Base-by-base conservation (phyloP, 2,888 invertebrate genomes). In the Lacanobia oleracea region DNA sequence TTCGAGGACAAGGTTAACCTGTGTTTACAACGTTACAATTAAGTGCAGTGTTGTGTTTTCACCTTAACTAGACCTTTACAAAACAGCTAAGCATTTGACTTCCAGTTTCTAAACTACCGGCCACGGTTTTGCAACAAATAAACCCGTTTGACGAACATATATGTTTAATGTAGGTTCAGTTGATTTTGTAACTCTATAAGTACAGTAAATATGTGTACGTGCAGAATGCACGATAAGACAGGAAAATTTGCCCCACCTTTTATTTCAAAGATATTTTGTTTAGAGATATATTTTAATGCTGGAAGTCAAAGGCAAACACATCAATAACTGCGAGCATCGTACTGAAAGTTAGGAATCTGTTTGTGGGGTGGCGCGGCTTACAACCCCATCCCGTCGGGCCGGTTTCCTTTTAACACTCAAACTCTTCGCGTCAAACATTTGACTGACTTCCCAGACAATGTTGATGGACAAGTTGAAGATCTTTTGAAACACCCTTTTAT, bases 61-160 rank as follows among this genome's bases (percentile, higher is more conserved):
- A 50, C 72, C 40, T 48, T 66, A 78, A 82, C 72, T 64, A 67
- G 66, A 68, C 67, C 51, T 82, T 63, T 67, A 40, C 76, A 56
- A 73, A 82, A 68, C 69, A 53, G 51, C 40, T 66, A 53, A 10
- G 33, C 62, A 63, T 64, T 63, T 61, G 60, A 63, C 67, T 74
- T 77, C 77, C 74, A 83, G 77, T 85, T 81, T 81, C 74, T 74
- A 74, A 74, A 66, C 70, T 75, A 77, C 74, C 67, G 60, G 72
- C 65, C 64, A 64, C 53, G 16, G 63, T 86, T 72, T 86, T 76
- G 85, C 81, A 85, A 81, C 43, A 45, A 65, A 73, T 59, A 77
- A 84, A 84, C 85, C 65, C 43, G 82, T 84, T 86, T 72, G 59
- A 65, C 51, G 62, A 57, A 77, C 75, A 71, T 62, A 71, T 69